Evolutionary conservation across 2,888 invertebrate species (phyloP).

Genomic region (Eupithecia subfuscata): DNA sequence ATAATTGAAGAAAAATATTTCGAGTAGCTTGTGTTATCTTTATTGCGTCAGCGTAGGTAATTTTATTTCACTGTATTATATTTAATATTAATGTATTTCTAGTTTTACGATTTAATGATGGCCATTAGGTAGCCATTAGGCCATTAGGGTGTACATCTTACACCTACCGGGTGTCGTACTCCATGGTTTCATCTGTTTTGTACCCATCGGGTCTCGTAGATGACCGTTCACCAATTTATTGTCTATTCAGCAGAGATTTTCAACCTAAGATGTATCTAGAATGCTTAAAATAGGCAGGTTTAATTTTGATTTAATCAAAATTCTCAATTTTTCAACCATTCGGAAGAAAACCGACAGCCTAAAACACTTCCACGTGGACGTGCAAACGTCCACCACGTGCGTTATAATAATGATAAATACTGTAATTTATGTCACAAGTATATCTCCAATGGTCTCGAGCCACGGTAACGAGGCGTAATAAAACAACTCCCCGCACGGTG

Average conservation of each 20-base stretch:
- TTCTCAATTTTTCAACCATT: too few species aligned
- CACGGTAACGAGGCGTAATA: constrained; percentile 45
- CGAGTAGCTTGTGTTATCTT: constrained; percentile 34
- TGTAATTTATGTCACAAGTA: constrained; percentile 34
- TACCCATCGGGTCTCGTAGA: background rate
- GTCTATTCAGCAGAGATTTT: background rate
- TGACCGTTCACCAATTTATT: background rate
- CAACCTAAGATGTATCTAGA: background rate
- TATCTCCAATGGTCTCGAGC: constrained; percentile 26
- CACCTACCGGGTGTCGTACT: background rate
- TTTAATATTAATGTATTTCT: constrained; percentile 14
- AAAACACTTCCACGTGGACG: background rate
- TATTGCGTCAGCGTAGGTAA: constrained; percentile 39
- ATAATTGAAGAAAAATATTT: constrained; percentile 51
- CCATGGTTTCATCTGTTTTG: background rate
- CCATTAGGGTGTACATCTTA: too few species aligned
- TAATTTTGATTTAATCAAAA: too few species aligned
- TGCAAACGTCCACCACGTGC: background rate
- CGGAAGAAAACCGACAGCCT: background rate
- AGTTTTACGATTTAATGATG: background rate
- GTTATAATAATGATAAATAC: constrained; percentile 33
- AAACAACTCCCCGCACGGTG: constrained; percentile 54
- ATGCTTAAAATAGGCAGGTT: background rate
- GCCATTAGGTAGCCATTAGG: background rate
- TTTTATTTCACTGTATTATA: constrained; percentile 22